Conservation (phyloP, 2,888 invertebrate species). For the Leucozona laternaria region DNA sequence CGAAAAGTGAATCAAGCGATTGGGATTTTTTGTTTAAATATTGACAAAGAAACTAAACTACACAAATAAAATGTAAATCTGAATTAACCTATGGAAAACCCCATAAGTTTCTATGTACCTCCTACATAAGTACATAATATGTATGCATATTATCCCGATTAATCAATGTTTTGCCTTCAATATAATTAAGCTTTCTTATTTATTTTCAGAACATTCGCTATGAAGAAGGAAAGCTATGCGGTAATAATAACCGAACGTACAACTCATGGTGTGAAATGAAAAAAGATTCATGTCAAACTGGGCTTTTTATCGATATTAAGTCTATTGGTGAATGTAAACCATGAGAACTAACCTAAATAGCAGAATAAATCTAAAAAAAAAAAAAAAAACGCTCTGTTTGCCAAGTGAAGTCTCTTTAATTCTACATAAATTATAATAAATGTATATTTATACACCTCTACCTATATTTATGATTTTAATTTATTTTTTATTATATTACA, state of each 20-base stretch:
- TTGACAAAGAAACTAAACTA: too few relatives aligned
- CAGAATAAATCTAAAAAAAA: neutral
- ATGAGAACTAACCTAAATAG: conserved; percentile 77
- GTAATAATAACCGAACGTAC: conserved; percentile 90
- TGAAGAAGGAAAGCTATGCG: conserved; percentile 86
- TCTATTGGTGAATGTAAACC: conserved; percentile 87
- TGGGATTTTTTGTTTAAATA: too few relatives aligned
- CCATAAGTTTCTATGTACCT: too few relatives aligned
- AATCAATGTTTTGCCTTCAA: too few relatives aligned
- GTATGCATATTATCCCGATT: too few relatives aligned
- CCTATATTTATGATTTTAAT: conserved; percentile 5
- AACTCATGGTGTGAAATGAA: conserved; percentile 92
- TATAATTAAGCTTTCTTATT: neutral
- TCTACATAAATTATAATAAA: conserved; percentile 6
- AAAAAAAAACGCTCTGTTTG: conserved; percentile 32
- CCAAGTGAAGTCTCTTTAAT: conserved; percentile 62
- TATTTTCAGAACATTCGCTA: conserved; percentile 78
- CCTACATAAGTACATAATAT: too few relatives aligned
- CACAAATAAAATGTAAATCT: too few relatives aligned
- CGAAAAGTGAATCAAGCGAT: too few relatives aligned
- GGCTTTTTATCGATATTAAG: conserved; percentile 89
- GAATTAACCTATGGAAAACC: too few relatives aligned
- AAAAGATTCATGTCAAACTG: conserved; percentile 89
- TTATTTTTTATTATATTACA: conserved; percentile 38
- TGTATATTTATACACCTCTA: conserved; percentile 20